Percentiles rank a stretch among this genome's conserved stretches.
Evolutionary conservation across 2,113 vertebrate genomes (phyloP).

Genomic region (Hydropotes inermis): DNA sequence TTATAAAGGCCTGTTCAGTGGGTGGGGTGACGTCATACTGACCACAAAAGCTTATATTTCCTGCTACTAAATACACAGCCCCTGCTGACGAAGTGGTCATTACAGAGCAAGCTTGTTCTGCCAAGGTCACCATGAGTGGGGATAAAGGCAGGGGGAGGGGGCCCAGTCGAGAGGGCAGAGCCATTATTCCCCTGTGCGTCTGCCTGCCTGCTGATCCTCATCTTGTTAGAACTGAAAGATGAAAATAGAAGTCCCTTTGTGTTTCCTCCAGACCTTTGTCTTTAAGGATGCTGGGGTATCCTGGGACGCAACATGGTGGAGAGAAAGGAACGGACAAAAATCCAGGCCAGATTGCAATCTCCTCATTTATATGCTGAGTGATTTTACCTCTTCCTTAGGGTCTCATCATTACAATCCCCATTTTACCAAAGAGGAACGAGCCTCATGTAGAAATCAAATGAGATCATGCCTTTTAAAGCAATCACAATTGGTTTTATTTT

Average conservation of each 20-base stretch:
- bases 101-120: constrained; percentile 67
- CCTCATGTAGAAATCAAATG: neutral
- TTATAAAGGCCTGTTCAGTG: constrained; percentile 75
- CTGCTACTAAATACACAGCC: constrained; percentile 74
- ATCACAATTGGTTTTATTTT: neutral
- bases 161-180: constrained; percentile 7
- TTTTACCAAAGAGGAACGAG: constrained; percentile 23
- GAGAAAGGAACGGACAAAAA: constrained; percentile 19
- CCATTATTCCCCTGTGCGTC: constrained; percentile 62
- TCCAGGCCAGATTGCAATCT: constrained; percentile 46
- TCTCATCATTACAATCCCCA: neutral
- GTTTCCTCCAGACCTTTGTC: constrained; percentile 45
- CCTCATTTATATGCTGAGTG: constrained; percentile 39
- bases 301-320: neutral
- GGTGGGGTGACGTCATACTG: constrained; percentile 68
- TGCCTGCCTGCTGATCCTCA: constrained; percentile 55
- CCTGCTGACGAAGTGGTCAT: constrained; percentile 70
- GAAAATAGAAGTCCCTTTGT: constrained; percentile 69
- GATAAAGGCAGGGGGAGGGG: constrained; percentile 48
- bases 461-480: constrained; percentile 17
- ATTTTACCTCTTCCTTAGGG: constrained; percentile 30
- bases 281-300: neutral
- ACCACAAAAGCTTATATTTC: constrained; percentile 77
- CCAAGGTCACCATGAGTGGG: constrained; percentile 35
- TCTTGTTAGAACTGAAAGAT: constrained; percentile 50